Percentiles rank a stretch among this genome's conserved stretches.
Evolutionary conservation across 2,797 vertebrate species (phyloP).

Genomic region (Cichlasoma orientale): DNA sequence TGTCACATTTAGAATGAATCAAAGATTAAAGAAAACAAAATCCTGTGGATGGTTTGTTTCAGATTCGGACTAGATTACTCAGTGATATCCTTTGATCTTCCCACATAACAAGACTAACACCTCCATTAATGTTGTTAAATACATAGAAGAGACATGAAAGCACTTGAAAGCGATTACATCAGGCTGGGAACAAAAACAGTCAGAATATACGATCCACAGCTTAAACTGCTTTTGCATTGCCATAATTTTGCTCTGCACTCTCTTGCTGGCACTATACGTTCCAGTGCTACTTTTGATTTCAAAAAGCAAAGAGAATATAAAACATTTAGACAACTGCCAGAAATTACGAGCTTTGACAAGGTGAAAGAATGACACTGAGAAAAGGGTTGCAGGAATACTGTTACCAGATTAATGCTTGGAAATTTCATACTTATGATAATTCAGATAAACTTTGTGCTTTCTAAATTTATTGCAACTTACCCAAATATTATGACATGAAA

Average conservation of each 20-base stretch:
- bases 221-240: neutral
- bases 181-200: neutral
- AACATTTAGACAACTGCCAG: neutral
- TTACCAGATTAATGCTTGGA: neutral
- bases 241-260: neutral
- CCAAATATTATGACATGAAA: conserved; percentile 6
- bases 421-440: conserved; percentile 18
- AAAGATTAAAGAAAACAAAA: neutral
- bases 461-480: neutral
- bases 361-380: neutral
- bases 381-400: neutral
- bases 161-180: neutral
- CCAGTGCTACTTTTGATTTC: neutral
- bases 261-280: neutral
- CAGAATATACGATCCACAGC: neutral
- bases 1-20: neutral
- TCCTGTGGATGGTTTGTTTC: neutral
- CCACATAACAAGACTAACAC: neutral
- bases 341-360: neutral
- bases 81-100: neutral
- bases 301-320: neutral
- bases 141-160: neutral
- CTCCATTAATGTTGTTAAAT: neutral
- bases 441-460: conserved; percentile 27
- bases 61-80: neutral